These are phyloP conservation scores for Heterohyrax brucei DNA, from an alignment of 2,797 vertebrate species.

Conservation along the genomic window DNA sequence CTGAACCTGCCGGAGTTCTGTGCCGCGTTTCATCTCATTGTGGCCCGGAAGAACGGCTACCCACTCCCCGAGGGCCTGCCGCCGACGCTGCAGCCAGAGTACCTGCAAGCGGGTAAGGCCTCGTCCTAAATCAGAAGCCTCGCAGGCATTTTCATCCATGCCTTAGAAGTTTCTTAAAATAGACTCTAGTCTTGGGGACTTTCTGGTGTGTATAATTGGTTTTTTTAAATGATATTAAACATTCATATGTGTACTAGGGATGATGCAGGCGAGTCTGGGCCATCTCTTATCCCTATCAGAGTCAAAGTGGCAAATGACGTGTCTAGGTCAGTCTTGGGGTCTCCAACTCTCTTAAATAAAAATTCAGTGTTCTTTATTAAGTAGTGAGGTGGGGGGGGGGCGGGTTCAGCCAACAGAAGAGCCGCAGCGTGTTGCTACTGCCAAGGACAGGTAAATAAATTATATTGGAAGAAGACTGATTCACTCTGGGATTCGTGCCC, in stretches of 20 bases:
- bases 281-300: constrained; percentile 25
- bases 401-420: neutral
- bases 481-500: neutral
- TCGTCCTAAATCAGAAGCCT: neutral
- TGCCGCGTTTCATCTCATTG: constrained; percentile 98
- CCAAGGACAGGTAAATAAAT: constrained; percentile 21
- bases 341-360: constrained; percentile 52
- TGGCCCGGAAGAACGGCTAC: constrained; percentile 98
- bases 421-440: neutral
- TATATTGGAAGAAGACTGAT: constrained; percentile 24
- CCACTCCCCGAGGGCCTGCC: constrained; percentile 95
- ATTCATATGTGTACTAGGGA: constrained; percentile 28
- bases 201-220: constrained; percentile 9
- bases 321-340: constrained; percentile 32
- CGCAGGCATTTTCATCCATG: neutral
- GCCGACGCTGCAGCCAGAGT: constrained; percentile 92
- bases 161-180: constrained; percentile 44
- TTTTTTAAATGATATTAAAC: constrained; percentile 40
- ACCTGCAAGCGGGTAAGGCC: constrained; percentile 90
- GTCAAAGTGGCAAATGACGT: constrained; percentile 20
- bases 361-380: constrained; percentile 17
- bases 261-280: constrained; percentile 36
- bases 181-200: neutral
- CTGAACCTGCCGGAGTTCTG: constrained; percentile 97
- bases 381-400: neutral